Base-by-base conservation (phyloP, 2,888 invertebrate genomes). In the Anticlea derivata region DNA sequence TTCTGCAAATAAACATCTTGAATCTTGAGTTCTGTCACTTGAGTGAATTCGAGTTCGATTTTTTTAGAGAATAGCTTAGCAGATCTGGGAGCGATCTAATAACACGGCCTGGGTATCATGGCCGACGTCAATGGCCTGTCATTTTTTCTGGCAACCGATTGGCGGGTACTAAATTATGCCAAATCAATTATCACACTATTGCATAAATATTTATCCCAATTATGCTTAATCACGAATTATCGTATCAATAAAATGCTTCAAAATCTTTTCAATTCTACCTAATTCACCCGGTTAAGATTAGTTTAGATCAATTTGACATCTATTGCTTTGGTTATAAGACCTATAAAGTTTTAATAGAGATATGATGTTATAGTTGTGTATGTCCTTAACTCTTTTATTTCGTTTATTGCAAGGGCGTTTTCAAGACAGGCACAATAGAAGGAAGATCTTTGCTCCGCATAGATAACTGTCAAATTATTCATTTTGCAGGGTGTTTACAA, bases 391-490 rank as follows among this genome's bases (percentile, higher is more conserved):
- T 55, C 67, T 65, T 71, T 70, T 70, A 65, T 65, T 53, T 17
- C 52, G 49, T 59, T 70, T 77, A 83, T 82, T 76, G 79, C 54
- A 55, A 74, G 81, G 83, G 83, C 83, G 83, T 80, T 73, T n/a
- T 52, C 70, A 65, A 75, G 70, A 78, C 71, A 60, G 41, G 54
- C 37, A 61, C 47, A 63, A 60, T 61, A 63, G 55, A 60, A 58
- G 47, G 7, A 51, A 53, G 51, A 58, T 57, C 55, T 65, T 61
- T 69, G 75, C 78, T 79, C 81, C 61, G 76, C 52, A 81, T 75
- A 82, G 79, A 80, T 79, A 79, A 73, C 78, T 79, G 75, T 76
- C 73, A 71, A 66, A 78, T 83, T 78, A 79, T 82, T 78, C 70
- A 72, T 61, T 65, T 63, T 62, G 38, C 58, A 61, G 52, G 23